Conservation (phyloP, 2,888 invertebrate genomes). For the Halocaridina rubra region DNA sequence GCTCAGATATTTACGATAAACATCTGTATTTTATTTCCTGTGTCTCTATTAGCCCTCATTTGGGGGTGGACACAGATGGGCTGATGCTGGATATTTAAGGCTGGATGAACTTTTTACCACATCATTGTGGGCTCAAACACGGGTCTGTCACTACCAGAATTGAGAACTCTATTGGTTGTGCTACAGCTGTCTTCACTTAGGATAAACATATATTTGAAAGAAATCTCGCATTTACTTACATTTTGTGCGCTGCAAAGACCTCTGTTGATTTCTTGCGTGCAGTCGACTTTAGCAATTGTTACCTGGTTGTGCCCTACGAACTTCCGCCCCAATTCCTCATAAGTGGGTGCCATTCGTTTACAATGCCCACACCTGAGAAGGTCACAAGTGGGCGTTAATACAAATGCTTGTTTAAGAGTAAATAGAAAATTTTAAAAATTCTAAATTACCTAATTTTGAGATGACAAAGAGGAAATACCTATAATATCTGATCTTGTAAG, state of each 20-base stretch:
- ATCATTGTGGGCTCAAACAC: background rate
- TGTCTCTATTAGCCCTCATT: too few relatives aligned
- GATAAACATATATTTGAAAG: background rate
- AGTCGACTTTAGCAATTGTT: conserved; percentile 85
- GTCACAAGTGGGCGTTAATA: too few relatives aligned
- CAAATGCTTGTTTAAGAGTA: too few relatives aligned
- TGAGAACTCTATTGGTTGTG: too few relatives aligned
- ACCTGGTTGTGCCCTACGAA: conserved; percentile 75
- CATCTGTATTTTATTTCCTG: background rate
- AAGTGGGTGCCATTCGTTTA: conserved; percentile 84
- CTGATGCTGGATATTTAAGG: too few relatives aligned
- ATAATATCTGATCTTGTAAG: too few relatives aligned
- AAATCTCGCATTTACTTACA: conserved; percentile 69
- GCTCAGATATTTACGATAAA: too few relatives aligned
- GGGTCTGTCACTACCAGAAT: background rate
- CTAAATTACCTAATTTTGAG: too few relatives aligned
- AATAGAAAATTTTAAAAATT: too few relatives aligned
- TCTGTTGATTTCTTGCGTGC: conserved; percentile 78
- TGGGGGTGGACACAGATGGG: too few relatives aligned
- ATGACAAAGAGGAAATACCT: too few relatives aligned
- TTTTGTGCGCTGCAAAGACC: conserved; percentile 82
- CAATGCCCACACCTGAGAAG: conserved; percentile 90
- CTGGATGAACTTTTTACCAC: background rate
- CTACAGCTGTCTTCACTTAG: too few relatives aligned
- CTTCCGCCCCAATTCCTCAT: conserved; percentile 83